Conservation (phyloP, 1,140 invertebrate genomes). For the Neodiprion pinetum region DNA sequence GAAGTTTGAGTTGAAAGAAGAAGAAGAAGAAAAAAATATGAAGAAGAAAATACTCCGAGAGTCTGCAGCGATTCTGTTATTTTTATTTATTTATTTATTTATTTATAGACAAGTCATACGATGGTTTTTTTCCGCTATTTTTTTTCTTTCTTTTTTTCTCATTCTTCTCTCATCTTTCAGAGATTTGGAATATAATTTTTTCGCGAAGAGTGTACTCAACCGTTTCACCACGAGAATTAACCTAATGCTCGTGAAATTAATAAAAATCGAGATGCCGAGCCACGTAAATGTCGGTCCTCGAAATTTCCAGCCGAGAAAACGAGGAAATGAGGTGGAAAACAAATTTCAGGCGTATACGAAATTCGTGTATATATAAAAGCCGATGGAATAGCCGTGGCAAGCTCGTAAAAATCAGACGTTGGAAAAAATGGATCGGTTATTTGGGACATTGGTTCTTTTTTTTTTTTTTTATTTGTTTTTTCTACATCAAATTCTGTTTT, state of each 20-base stretch:
- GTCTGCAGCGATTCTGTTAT: too few species aligned
- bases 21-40: too few species aligned
- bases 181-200: too few species aligned
- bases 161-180: too few species aligned
- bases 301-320: background rate
- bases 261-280: background rate
- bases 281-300: background rate
- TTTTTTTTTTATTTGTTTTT: slow-evolving; percentile 10
- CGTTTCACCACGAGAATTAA: background rate
- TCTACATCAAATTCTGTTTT: background rate
- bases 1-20: too few species aligned
- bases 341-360: background rate
- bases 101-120: background rate
- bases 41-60: too few species aligned
- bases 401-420: too few species aligned
- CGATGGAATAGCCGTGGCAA: slow-evolving; percentile 7
- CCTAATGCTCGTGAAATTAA: background rate
- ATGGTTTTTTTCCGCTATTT: background rate
- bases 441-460: background rate
- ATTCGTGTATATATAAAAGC: slow-evolving; percentile 15
- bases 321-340: background rate
- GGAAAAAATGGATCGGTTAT: background rate
- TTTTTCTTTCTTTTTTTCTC: too few species aligned
- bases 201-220: too few species aligned
- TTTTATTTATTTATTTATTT: too few species aligned